These are phyloP conservation scores for Benitochromis conjunctus DNA, from an alignment of 2,113 vertebrate genomes.

Conservation along the genomic window DNA sequence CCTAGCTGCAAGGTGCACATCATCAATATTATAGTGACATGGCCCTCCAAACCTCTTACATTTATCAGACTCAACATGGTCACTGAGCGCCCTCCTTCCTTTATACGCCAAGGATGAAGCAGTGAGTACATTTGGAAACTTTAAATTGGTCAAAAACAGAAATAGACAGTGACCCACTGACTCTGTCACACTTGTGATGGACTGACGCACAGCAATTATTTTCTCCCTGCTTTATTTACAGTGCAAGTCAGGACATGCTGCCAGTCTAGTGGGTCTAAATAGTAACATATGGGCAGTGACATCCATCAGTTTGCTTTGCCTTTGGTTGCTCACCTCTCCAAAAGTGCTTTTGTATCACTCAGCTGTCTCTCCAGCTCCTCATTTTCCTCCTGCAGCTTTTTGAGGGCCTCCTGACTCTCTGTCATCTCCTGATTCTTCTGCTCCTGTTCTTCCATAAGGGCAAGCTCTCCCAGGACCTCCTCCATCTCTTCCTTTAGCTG, in stretches of 20 bases:
- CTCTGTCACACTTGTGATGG: background rate
- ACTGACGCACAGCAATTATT: conserved; percentile 14
- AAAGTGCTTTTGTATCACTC: conserved; percentile 50
- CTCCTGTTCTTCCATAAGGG: conserved; percentile 79
- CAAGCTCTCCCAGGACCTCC: conserved; percentile 81
- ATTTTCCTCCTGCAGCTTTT: conserved; percentile 72
- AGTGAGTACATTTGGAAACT: background rate
- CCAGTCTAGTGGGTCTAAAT: background rate
- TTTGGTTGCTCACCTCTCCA: conserved; percentile 74
- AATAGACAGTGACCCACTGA: conserved; percentile 12
- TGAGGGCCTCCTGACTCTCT: conserved; percentile 57
- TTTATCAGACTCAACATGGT: background rate
- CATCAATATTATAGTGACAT: background rate
- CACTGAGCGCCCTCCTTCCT: background rate
- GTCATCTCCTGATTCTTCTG: conserved; percentile 65
- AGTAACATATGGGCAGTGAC: background rate
- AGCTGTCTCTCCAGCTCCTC: conserved; percentile 73
- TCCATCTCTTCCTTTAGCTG: conserved; percentile 81
- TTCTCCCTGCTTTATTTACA: background rate
- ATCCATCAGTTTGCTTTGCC: background rate
- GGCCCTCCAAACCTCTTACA: background rate
- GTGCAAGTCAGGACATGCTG: background rate
- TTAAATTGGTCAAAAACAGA: conserved; percentile 13
- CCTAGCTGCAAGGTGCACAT: background rate
- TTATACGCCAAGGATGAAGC: background rate